Evolutionary conservation across 2,888 invertebrate species (phyloP), one percentile per base, ranked within the genome.

Genomic region (Tanytarsus gracilentus): DNA sequence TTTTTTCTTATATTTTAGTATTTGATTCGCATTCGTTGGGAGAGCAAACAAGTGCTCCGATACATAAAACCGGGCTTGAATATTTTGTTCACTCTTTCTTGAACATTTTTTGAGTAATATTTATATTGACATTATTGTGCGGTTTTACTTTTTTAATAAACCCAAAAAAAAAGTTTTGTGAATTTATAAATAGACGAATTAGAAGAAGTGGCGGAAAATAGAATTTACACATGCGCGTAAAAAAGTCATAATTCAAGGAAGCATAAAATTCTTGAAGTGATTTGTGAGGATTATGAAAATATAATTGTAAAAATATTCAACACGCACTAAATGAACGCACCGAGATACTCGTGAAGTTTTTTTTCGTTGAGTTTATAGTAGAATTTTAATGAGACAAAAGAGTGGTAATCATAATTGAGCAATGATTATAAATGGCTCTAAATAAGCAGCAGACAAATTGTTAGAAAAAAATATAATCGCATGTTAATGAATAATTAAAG

Each of bases 11-110:
- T 58, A 48, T 29, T 58, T 58, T 48, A 58, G 58, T 58, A 48
- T 58, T 58, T 58, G 25, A 48, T 58, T 58, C 58, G 58, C 58
- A 40, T 48, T 58, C 58, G 58, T 58, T 29, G 29, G 58, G 27
- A 9, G 40, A 58, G 48, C 58, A 58, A 58, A 58, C 48, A 48
- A 58, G 44, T 48, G 58, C 58, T 53, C n/a, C 14, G 33, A 26
- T 55, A 55, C 55, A 55, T 55, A 40, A 23, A 40, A 39, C 33
- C 51, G 51, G 30, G 29, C 16, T 36, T 36, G 29, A 50, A 25
- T 6, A 21, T 25, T 21, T 50, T 16, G 8, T 16, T 51, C 27
- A 8, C 9, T 26, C 14, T 27, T 16, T 27, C 51, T 26, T 16
- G 27, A 3, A 16, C 16, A 16, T 25, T 49, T 49, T 25, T 49